Evolutionary conservation across 2,888 invertebrate genomes (phyloP).

Genomic region (Andrena fulva): DNA sequence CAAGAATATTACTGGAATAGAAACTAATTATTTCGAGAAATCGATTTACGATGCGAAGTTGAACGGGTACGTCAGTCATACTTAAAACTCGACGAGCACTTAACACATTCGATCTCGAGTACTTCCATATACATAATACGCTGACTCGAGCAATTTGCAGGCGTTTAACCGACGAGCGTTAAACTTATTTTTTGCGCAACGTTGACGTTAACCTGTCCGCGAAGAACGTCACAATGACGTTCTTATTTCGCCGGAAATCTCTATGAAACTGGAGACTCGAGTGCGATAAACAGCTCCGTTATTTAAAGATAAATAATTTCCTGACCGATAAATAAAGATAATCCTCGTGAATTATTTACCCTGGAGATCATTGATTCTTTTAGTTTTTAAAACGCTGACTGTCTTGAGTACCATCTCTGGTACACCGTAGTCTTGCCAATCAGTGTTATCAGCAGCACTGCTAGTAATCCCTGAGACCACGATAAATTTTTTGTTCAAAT

Average conservation of each 20-base stretch:
- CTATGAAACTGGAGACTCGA: background rate
- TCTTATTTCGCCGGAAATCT: background rate
- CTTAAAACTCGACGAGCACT: slow-evolving; percentile 27
- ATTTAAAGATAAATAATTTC: background rate
- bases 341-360: too few species aligned
- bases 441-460: too few species aligned
- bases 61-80: background rate
- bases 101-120: slow-evolving; percentile 28
- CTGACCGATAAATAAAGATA: background rate
- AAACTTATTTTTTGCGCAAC: slow-evolving; percentile 20
- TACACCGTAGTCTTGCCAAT: too few species aligned
- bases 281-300: background rate
- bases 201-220: slow-evolving; percentile 7
- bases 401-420: too few species aligned
- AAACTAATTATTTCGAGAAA: background rate
- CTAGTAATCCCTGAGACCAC: too few species aligned
- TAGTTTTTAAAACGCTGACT: too few species aligned
- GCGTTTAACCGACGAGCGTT: slow-evolving; percentile 11
- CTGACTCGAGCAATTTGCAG: slow-evolving; percentile 33
- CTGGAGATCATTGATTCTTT: too few species aligned
- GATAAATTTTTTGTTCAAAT: too few species aligned
- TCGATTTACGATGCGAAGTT: slow-evolving; percentile 7
- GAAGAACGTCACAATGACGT: background rate
- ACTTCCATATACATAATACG: slow-evolving; percentile 19
- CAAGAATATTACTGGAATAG: background rate